Percentiles rank a stretch among this genome's conserved stretches.
phyloP scores from a whole-genome alignment of 92 coral and sea anemone species.

The Siderastrea radians region DNA sequence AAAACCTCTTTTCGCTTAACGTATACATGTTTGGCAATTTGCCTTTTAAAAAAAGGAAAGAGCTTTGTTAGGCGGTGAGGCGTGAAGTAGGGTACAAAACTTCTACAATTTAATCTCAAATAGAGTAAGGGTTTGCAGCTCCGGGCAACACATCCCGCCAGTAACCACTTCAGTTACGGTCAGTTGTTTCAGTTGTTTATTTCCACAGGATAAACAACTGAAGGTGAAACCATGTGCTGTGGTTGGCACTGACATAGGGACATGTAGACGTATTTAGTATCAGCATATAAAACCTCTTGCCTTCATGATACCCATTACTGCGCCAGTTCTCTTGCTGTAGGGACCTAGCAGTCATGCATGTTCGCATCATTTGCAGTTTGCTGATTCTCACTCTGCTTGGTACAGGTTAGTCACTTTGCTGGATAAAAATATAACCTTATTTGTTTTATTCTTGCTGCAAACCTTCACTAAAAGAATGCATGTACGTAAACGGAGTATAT shows the following conservation, averaged over 20 bases:
- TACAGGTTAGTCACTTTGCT: background rate
- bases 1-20: too few species aligned
- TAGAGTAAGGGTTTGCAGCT: too few species aligned
- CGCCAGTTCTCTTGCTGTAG: background rate
- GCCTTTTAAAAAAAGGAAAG: too few species aligned
- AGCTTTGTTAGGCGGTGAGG: too few species aligned
- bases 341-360: conserved; percentile 1
- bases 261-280: background rate
- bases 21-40: too few species aligned
- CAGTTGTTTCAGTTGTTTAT: background rate
- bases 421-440: background rate
- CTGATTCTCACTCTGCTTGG: conserved; percentile 3
- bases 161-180: too few species aligned
- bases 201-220: background rate
- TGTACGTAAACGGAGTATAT: too few species aligned
- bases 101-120: too few species aligned
- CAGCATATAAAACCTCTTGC: background rate
- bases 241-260: background rate
- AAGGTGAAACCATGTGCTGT: conserved; percentile 13
- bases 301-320: background rate
- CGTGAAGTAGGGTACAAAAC: too few species aligned
- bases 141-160: too few species aligned
- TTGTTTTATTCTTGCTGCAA: background rate
- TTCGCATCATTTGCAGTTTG: conserved; percentile 5
- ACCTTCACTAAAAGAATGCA: too few species aligned